Conservation (phyloP, 1,140 invertebrate genomes). For the Bicyclus anynana region DNA sequence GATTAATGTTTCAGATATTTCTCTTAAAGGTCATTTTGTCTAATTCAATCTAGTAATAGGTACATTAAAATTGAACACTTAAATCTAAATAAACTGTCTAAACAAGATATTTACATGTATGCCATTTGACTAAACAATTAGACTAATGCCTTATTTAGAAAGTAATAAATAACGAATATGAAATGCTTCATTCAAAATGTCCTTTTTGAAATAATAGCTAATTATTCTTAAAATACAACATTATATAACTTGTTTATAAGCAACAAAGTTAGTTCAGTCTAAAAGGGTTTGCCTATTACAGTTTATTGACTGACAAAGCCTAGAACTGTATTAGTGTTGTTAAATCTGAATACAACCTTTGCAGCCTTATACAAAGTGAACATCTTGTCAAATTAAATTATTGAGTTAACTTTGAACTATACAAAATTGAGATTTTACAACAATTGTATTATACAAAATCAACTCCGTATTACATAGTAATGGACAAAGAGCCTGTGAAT, state of each 20-base stretch:
- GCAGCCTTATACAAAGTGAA: no score
- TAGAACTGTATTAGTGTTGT: conserved; percentile 7
- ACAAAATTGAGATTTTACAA: no score
- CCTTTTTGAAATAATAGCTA: conserved; percentile 60
- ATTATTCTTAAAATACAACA: conserved; percentile 63
- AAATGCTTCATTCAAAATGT: conserved; percentile 71
- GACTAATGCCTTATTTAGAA: conserved; percentile 70
- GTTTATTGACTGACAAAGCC: conserved; percentile 61
- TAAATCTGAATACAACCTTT: no score
- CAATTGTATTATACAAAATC: no score
- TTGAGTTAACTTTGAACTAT: no score
- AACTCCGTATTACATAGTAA: no score
- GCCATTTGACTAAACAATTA: conserved; percentile 71
- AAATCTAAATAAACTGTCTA: conserved; percentile 71
- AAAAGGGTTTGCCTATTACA: conserved; percentile 58
- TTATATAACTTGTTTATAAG: conserved; percentile 56
- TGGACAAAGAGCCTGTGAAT: no score
- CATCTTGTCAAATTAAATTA: no score
- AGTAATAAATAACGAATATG: conserved; percentile 75
- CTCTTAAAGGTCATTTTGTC: conserved; percentile 45
- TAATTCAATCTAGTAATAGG: conserved; percentile 68
- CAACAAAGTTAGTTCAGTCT: conserved; percentile 69
- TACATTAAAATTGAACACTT: conserved; percentile 70
- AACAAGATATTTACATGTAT: conserved; percentile 72
- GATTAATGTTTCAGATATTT: conserved; percentile 46